Evolutionary conservation across 1,140 invertebrate species (phyloP).

Genomic region (Drosophila auraria): DNA sequence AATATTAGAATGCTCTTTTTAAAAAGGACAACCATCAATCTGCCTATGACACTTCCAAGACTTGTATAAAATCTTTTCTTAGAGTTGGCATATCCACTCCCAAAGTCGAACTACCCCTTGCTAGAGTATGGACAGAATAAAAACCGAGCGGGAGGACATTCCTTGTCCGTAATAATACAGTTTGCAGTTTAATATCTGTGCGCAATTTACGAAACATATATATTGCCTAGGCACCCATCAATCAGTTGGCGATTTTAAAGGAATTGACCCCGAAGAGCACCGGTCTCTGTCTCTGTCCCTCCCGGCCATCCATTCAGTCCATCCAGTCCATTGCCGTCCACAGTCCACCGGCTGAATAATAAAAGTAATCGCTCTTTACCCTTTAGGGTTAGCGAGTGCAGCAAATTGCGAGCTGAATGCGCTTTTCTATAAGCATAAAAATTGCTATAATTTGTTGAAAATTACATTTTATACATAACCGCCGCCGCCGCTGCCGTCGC

Average conservation of each 20-base stretch:
- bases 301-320: conserved; percentile 37
- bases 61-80: too few species aligned
- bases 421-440: conserved; percentile 83
- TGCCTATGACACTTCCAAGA: not conserved
- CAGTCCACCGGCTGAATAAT: conserved; percentile 63
- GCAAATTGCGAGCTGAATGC: conserved; percentile 76
- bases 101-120: not conserved
- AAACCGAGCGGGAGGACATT: conserved; percentile 49
- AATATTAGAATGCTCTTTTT: too few species aligned
- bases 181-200: conserved; percentile 77
- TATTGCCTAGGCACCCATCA: conserved; percentile 79
- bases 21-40: not conserved
- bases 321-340: conserved; percentile 11
- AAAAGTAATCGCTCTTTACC: conserved; percentile 85
- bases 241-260: conserved; percentile 70
- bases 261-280: conserved; percentile 63
- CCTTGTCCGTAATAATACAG: conserved; percentile 69
- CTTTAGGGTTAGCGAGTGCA: conserved; percentile 81
- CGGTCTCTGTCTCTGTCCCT: conserved; percentile 22
- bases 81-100: not conserved
- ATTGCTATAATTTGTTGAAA: conserved; percentile 84
- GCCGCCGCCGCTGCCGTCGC: conserved; percentile 9
- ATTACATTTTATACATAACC: conserved; percentile 83
- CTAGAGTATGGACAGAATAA: not conserved
- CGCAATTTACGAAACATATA: conserved; percentile 65